Evolutionary conservation across 2,113 vertebrate species (phyloP), one percentile per base, ranked within the genome.

Genomic region (Gymnocephalus cernua): DNA sequence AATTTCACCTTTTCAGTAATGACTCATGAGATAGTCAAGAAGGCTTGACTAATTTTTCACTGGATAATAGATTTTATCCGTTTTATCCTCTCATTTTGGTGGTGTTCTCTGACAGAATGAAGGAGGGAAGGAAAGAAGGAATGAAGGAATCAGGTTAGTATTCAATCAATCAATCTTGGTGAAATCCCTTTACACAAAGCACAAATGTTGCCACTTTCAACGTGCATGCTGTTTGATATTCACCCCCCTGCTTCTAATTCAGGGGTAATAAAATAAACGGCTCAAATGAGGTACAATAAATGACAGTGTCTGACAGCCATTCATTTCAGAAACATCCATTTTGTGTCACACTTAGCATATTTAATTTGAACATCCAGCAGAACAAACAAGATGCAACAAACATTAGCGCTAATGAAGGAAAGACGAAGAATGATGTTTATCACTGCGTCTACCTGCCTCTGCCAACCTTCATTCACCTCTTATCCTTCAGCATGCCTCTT

Each of bases 1-100:
- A 89, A 89, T 91, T 90, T 89, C 91, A 89, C 90, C 86, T 90
- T 87, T 90, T 80, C 71, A 61, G 69, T 88, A 91, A 91, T 91
- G 89, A 92, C 79, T 90, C 89, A 84, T 85, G 81, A 86, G 84
- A 87, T 79, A 68, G 82, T 84, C 84, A 79, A 88, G 78, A 89
- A 84, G 86, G 82, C 91, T 91, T 86, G 80, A 89, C 86, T 91
- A 89, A 93, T 93, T 86, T 41, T 88, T 71, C 57, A 76, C 64
- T 13, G 45, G 83, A 85, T 93, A 91, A 93, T 90, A 91, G 86
- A 92, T 88, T 90, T 80, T 64, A 79, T 85, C 71, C 79, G 80
- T 85, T 88, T 85, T 65, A 44, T 84, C 71, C 61, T 70, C 72
- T 83, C 82, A 45, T 84, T 87, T 89, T 71, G 50, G 54, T 67